Evolutionary conservation across 2,113 vertebrate species (phyloP).

Genomic region (Dicrurus megarhynchus): DNA sequence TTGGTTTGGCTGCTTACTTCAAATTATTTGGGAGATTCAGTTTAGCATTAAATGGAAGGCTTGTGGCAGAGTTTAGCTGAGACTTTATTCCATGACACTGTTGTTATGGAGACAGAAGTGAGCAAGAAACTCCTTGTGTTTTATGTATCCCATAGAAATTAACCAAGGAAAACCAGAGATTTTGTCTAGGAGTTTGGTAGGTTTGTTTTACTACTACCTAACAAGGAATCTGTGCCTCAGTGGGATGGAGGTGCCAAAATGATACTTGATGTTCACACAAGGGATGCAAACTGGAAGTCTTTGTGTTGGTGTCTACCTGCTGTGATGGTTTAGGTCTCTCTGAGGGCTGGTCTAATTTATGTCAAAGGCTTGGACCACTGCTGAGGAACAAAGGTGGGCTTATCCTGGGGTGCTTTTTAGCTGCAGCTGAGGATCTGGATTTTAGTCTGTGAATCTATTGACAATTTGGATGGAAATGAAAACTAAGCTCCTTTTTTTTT

Average conservation of each 20-base stretch:
- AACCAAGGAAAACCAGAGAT: neutral
- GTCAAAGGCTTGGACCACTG: neutral
- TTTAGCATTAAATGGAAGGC: neutral
- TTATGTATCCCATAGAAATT: neutral
- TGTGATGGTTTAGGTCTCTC: fast-evolving
- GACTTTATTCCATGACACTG: neutral
- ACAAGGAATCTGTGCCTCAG: neutral
- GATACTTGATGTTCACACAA: neutral
- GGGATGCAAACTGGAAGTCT: neutral
- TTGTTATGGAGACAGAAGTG: neutral
- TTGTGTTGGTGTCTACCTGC: neutral
- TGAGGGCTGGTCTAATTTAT: neutral
- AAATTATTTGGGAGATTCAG: neutral
- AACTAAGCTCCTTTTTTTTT: neutral
- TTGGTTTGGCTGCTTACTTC: neutral
- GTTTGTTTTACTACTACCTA: neutral
- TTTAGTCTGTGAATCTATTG: neutral
- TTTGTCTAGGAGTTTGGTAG: neutral
- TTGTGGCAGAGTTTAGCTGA: neutral
- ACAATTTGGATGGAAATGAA: neutral
- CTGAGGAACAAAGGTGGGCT: neutral
- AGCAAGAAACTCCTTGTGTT: neutral
- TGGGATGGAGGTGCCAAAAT: neutral
- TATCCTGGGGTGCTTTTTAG: neutral
- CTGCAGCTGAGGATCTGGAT: neutral